Evolutionary conservation across 1,140 invertebrate species (phyloP).

Genomic region (Sinella curviseta): DNA sequence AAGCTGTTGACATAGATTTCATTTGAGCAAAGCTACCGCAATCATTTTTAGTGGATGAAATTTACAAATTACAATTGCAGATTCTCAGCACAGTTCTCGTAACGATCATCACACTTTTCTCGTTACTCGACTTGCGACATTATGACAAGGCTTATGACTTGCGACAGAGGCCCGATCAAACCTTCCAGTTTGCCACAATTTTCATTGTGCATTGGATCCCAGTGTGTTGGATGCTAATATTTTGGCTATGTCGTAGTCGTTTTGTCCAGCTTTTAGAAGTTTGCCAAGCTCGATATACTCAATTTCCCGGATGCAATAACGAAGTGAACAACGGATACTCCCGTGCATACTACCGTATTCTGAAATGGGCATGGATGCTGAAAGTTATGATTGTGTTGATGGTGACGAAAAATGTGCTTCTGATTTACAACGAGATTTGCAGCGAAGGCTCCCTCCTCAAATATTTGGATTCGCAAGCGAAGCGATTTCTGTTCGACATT

Average conservation of each 20-base stretch:
- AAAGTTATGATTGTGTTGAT: background rate
- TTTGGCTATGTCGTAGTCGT: background rate
- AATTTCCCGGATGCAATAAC: background rate
- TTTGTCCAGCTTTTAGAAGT: background rate
- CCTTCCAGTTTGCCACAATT: background rate
- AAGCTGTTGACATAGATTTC: no score
- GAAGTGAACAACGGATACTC: background rate
- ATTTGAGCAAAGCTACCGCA: no score
- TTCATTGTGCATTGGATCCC: slow-evolving; percentile 8
- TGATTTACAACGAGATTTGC: slow-evolving; percentile 1
- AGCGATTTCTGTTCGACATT: background rate
- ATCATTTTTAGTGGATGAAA: no score
- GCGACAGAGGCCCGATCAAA: background rate
- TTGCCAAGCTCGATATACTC: background rate
- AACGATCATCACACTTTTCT: background rate
- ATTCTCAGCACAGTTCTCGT: background rate
- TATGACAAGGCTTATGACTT: background rate
- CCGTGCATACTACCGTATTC: background rate
- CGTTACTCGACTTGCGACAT: background rate
- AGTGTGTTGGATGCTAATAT: background rate
- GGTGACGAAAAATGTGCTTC: background rate
- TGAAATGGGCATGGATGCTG: background rate
- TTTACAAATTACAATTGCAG: no score
- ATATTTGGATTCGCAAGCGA: background rate
- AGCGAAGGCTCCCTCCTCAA: background rate